Evolutionary conservation across 2,888 invertebrate genomes (phyloP), one percentile per base, ranked within the genome.

Genomic region (Trissoscelio sp.): DNA sequence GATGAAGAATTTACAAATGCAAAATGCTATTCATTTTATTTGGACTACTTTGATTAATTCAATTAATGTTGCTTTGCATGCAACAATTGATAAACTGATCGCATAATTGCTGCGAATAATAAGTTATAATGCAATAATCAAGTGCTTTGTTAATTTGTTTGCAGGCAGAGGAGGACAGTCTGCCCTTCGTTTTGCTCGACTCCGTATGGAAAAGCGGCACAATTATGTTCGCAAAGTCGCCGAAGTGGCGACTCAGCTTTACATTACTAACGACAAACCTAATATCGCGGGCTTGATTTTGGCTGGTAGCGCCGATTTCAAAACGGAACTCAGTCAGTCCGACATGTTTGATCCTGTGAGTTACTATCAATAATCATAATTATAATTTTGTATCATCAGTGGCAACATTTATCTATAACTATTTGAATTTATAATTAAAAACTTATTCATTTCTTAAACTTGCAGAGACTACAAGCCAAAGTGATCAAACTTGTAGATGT

Each of bases 261-360:
- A 98, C 93, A 99, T 99, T 90, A 95, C 97, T 85, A 99, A 98
- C 84, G 99, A 99, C 92, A 96, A 98, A 89, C 98, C 98, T 6
- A 99, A 99, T 91, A 98, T 99, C 82, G 97, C 99, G 67, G 99
- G 99, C 0, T 94, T 99, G 48, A 99, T 99, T 88, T 93, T 99
- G 85, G 99, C 99, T 85, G 99, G 99, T 93, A 98, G 98, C 87
- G 99, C 99, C 12, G 99, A 99, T 92, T 99, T 99, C 93, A 99
- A 99, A 94, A 99, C 99, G 85, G 99, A 99, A 92, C 95, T 99
- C 88, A 98, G 98, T 91, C 99, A 99, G 93, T 99, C 99, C 0
- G 99, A 99, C 91, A 99, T 99, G 99, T 99, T 99, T 92, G 99
- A 99, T 93, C 98, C 97, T 90, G 98, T 98, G 92, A 94, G 95